Evolutionary conservation across 2,113 vertebrate genomes (phyloP), one percentile per base, ranked within the genome.

Genomic region (Sigmodon hispidus): DNA sequence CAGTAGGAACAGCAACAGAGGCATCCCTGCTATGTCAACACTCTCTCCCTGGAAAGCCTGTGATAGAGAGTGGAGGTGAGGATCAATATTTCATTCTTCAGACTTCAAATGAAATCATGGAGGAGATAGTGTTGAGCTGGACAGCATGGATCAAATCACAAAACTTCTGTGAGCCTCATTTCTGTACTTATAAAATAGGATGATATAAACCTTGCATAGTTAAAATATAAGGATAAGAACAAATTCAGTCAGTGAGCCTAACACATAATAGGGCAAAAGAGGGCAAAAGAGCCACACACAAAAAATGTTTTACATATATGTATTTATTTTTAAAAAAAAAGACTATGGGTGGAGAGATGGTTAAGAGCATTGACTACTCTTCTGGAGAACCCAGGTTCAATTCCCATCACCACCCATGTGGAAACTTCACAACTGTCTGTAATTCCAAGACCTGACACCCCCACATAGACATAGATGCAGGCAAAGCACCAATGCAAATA

Each of bases 151-250:
- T 55, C 50, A 93, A 88, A 45, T 88, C 24, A 52, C 10, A 2
- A 34, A 75, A 87, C 50, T 63, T 93, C 79, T 89, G 36, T 65
- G 69, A 84, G 50, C 57, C 63, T 94, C 92, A 50, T 90, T 87
- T 89, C 73, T 91, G 75, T 67, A 24, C 65, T 89, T 92, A 2
- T 89, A 87, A 95, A 95, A 91, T 69, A 76, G 93, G 50, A 73
- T 91, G 45, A 52, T 70, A 57, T 4, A 94, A 57, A 61, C 55
- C 73, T 43, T 50, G 21, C 50, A 43, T n/a, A 79, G 29, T 70
- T 92, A 83, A 36, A 31, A 21, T 36, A 12, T 86, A 81, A 94
- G 72, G 55, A 11, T 76, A 61, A 90, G 15, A 61, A 57, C 65
- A 11, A 48, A 55, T 67, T 65, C 40, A 89, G 67, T 90, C 43